phyloP scores from a whole-genome alignment of 2,113 vertebrate species.

The Neoarius graeffei region DNA sequence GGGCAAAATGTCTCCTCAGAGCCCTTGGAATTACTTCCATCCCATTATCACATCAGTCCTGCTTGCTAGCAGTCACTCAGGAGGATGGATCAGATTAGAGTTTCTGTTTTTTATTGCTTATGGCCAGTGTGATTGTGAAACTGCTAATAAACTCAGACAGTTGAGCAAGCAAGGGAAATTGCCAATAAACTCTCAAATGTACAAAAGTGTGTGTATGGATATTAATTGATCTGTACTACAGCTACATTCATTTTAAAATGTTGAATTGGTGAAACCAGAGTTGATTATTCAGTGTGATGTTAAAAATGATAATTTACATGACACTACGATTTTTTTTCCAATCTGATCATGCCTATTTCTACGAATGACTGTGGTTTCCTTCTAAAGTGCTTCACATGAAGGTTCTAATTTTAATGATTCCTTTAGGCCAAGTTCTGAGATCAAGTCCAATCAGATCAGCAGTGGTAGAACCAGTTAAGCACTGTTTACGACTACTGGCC shows the following conservation, averaged over 20 bases:
- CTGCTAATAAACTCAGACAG: not conserved
- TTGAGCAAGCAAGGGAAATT: not conserved
- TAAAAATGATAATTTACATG: not conserved
- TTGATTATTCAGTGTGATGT: not conserved
- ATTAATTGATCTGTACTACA: no score
- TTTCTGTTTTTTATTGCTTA: not conserved
- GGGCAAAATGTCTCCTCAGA: not conserved
- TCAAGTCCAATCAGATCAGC: not conserved
- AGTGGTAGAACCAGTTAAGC: not conserved
- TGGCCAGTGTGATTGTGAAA: not conserved
- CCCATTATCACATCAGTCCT: not conserved
- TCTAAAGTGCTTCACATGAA: not conserved
- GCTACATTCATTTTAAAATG: no score
- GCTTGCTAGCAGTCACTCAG: not conserved
- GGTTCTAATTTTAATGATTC: not conserved
- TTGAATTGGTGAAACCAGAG: not conserved
- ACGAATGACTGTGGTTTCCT: not conserved
- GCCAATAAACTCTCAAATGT: not conserved
- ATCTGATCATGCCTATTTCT: not conserved
- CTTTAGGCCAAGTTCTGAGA: not conserved
- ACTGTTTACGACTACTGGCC: not conserved
- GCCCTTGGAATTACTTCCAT: not conserved
- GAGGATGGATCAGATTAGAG: not conserved
- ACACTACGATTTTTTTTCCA: not conserved
- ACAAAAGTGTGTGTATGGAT: no score